Conservation (phyloP, 1,140 invertebrate species). For the Nasonia giraulti region DNA sequence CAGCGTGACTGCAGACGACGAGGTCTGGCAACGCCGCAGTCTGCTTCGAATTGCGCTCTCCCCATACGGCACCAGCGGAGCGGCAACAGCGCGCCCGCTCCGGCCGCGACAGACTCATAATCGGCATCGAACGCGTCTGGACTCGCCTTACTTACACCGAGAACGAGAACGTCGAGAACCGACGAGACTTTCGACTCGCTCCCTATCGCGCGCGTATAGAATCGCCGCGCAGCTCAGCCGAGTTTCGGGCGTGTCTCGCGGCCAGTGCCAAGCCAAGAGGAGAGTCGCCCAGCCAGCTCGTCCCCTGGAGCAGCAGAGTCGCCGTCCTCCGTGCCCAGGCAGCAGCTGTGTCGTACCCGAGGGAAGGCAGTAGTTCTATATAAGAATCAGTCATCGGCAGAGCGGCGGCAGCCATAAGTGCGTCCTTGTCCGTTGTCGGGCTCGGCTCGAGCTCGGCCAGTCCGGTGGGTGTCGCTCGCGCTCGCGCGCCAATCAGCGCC, state of each 20-base stretch:
- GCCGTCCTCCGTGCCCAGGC: neutral
- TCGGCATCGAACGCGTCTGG: neutral
- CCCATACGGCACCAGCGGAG: neutral
- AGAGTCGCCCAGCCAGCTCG: neutral
- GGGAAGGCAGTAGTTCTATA: neutral
- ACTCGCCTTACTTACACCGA: neutral
- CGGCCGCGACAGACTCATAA: neutral
- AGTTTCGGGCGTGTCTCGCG: conserved; percentile 8
- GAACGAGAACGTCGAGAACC: too few relatives aligned
- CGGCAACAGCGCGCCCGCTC: neutral
- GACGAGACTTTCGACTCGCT: neutral
- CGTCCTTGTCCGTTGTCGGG: neutral
- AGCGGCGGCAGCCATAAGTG: neutral
- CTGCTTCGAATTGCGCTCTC: conserved; percentile 4
- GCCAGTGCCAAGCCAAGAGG: neutral
- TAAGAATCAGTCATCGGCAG: neutral
- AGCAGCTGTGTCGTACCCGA: neutral
- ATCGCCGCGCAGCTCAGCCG: neutral
- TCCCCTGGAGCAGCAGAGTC: neutral
- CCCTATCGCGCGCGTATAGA: neutral
- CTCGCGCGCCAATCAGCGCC: conserved; percentile 60
- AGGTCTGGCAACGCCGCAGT: neutral
- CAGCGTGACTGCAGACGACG: conserved; percentile 1
- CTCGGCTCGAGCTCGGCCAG: neutral
- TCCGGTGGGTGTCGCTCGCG: conserved; percentile 34